Percentiles rank a stretch among this genome's conserved stretches.
Conservation (phyloP, 2,888 invertebrate genomes). For the Thymelicus lineola region DNA sequence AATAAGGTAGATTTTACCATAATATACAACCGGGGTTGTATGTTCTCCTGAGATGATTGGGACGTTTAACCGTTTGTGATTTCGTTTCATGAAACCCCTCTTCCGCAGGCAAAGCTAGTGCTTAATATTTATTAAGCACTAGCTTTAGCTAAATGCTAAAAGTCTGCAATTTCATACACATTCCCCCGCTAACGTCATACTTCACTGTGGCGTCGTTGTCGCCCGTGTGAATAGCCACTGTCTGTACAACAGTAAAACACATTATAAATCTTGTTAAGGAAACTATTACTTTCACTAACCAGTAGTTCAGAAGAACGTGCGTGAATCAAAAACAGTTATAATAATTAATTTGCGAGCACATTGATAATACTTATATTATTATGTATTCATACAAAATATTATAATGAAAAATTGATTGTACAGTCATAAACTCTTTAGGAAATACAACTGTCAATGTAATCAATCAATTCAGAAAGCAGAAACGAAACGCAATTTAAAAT, state of each 20-base stretch:
- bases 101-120: too few relatives aligned
- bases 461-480: conserved; percentile 29
- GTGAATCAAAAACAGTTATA: background rate
- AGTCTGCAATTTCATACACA: too few relatives aligned
- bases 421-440: conserved; percentile 17
- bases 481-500: conserved; percentile 22
- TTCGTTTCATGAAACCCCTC: too few relatives aligned
- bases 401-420: conserved; percentile 34
- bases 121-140: too few relatives aligned
- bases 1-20: too few relatives aligned
- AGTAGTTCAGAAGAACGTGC: conserved; percentile 4
- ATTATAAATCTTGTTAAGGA: background rate
- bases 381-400: conserved; percentile 10
- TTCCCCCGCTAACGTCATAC: too few relatives aligned
- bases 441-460: conserved; percentile 27
- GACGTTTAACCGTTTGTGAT: too few relatives aligned
- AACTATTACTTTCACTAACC: conserved; percentile 8
- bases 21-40: too few relatives aligned
- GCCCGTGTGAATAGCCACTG: too few relatives aligned
- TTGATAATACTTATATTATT: background rate
- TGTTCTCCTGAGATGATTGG: too few relatives aligned
- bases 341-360: conserved; percentile 21
- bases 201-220: too few relatives aligned
- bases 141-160: too few relatives aligned
- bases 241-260: background rate